Evolutionary conservation across 2,113 vertebrate genomes (phyloP).

Genomic region (Ictalurus punctatus): DNA sequence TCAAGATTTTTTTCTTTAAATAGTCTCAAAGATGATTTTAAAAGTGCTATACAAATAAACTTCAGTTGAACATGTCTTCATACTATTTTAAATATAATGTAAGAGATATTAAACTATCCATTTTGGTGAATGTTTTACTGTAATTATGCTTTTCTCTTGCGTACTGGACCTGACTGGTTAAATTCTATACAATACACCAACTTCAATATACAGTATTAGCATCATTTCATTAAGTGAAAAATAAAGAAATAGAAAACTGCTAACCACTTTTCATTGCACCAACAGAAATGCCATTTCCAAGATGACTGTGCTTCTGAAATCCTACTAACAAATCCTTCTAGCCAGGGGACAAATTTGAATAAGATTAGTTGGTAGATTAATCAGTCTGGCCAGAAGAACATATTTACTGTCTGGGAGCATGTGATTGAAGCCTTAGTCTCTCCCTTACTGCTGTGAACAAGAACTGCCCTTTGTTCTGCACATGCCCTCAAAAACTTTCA

Average conservation of each 20-base stretch:
- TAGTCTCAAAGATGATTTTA: not conserved
- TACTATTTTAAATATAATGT: not conserved
- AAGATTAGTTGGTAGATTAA: conserved; percentile 53
- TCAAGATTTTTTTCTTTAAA: not conserved
- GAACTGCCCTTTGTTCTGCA: conserved; percentile 37
- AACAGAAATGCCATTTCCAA: conserved; percentile 36
- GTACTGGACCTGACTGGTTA: not conserved
- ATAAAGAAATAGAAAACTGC: not conserved
- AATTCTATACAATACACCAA: not conserved
- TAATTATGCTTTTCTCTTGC: not conserved
- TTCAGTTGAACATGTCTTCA: not conserved
- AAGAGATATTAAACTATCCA: not conserved
- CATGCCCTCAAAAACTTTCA: conserved; percentile 21
- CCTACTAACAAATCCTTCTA: not conserved
- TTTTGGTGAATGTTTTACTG: not conserved
- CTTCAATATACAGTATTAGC: not conserved
- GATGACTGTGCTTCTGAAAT: conserved; percentile 18
- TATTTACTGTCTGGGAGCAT: conserved; percentile 39
- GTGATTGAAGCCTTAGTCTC: conserved; percentile 17
- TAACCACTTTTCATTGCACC: not conserved
- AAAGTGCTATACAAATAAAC: too few relatives aligned
- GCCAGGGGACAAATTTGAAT: conserved; percentile 25
- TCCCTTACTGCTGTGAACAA: conserved; percentile 32
- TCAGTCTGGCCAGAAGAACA: conserved; percentile 41
- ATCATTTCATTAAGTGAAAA: not conserved